Evolutionary conservation across 1,140 invertebrate species (phyloP).

Genomic region (Penaeus chinensis): DNA sequence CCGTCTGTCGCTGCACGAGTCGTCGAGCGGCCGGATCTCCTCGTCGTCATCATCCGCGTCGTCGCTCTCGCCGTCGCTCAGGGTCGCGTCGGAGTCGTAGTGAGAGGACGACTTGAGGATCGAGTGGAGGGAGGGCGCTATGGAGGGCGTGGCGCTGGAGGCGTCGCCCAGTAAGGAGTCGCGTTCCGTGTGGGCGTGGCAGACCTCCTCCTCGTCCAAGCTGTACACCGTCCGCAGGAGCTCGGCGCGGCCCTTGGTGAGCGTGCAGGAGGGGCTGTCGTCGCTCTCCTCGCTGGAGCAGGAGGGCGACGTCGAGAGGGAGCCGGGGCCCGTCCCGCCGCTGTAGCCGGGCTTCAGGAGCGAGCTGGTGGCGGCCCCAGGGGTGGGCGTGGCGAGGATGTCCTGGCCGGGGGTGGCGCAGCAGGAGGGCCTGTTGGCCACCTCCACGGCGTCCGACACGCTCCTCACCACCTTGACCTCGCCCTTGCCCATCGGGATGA

Average conservation of each 20-base stretch:
- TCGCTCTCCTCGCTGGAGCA: conserved; percentile 64
- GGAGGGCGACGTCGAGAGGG: conserved; percentile 61
- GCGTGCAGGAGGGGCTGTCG: conserved; percentile 54
- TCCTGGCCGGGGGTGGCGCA: conserved; percentile 68
- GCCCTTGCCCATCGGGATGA: conserved; percentile 66
- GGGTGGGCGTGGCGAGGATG: conserved; percentile 81
- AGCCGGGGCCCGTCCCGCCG: conserved; percentile 71
- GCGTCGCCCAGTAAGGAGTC: conserved; percentile 23
- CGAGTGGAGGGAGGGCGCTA: conserved; percentile 42
- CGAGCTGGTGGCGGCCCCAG: not conserved
- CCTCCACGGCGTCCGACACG: conserved; percentile 65
- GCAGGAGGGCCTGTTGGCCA: conserved; percentile 38
- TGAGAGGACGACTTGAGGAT: conserved; percentile 37
- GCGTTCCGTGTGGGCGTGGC: conserved; percentile 27
- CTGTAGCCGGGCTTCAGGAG: conserved; percentile 21
- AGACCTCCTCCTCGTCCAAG: conserved; percentile 41
- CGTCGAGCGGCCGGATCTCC: not conserved
- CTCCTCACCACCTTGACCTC: conserved; percentile 64
- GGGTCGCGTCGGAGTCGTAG: conserved; percentile 60
- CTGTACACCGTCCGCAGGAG: conserved; percentile 50
- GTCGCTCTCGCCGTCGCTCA: conserved; percentile 61
- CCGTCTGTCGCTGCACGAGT: conserved; percentile 49
- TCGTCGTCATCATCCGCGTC: conserved; percentile 52
- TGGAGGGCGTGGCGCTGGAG: not conserved
- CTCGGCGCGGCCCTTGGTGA: conserved; percentile 53